A percentile compares a stretch with the other conserved stretches of the same genome.
Conservation (phyloP, 2,888 invertebrate species). For the Patella caerulea region DNA sequence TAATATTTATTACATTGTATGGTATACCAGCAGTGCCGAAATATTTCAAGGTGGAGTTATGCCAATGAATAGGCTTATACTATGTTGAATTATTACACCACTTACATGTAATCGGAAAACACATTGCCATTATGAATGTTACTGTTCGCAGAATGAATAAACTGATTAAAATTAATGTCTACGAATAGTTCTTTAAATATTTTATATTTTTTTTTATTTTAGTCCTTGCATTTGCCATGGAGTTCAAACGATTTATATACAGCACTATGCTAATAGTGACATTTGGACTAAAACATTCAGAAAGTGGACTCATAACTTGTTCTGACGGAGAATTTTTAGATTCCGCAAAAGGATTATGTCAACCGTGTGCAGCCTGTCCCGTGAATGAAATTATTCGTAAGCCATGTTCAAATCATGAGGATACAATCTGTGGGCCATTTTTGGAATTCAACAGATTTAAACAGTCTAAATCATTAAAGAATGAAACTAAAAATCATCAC, state of each 20-base stretch:
- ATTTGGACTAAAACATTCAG: neutral
- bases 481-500: conserved; percentile 6
- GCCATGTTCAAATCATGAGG: conserved; percentile 32
- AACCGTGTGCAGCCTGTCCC: conserved; percentile 35
- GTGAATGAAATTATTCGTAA: conserved; percentile 40
- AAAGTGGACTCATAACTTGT: neutral
- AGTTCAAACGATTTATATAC: no score
- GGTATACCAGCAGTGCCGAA: no score
- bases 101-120: neutral
- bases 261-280: neutral
- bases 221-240: neutral
- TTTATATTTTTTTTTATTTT: no score
- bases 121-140: no score
- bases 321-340: neutral
- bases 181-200: no score
- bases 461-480: conserved; percentile 10
- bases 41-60: no score
- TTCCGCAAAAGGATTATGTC: conserved; percentile 9
- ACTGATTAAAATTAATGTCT: no score
- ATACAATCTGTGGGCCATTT: conserved; percentile 43
- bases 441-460: conserved; percentile 37
- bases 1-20: no score
- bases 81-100: neutral
- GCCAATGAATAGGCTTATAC: neutral
- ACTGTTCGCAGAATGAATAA: no score